Evolutionary conservation across 2,888 invertebrate genomes (phyloP).

Genomic region (Lasioglossum zephyrum): DNA sequence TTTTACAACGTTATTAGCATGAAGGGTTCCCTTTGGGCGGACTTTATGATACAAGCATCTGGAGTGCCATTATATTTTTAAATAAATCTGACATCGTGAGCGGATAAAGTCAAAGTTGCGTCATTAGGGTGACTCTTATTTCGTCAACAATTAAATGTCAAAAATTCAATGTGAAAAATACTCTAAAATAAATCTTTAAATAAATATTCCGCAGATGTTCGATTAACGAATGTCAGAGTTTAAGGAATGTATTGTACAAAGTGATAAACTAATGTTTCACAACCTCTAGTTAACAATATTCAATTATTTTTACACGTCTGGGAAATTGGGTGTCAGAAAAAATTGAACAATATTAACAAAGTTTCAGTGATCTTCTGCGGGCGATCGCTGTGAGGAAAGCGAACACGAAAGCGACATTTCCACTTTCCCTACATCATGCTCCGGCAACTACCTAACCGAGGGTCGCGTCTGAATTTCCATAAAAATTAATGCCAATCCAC

Average conservation of each 20-base stretch:
- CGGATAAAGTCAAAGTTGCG: not conserved
- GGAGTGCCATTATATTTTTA: not conserved
- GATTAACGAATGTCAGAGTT: not conserved
- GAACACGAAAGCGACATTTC: conserved; percentile 21
- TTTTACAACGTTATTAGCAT: not conserved
- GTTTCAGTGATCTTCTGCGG: not conserved
- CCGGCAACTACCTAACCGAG: conserved; percentile 22
- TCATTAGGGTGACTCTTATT: too few species aligned
- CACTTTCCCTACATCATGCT: conserved; percentile 32
- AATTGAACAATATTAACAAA: not conserved
- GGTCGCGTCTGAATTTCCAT: conserved; percentile 67
- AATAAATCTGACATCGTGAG: not conserved
- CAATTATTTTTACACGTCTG: not conserved
- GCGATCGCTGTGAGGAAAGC: not conserved
- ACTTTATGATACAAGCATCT: not conserved
- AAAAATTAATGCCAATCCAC: conserved; percentile 74
- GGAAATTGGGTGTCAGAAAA: not conserved
- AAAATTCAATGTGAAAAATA: too few species aligned
- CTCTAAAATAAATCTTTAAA: too few species aligned
- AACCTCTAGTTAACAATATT: not conserved
- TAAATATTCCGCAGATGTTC: not conserved
- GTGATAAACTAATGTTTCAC: not conserved
- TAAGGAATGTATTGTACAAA: not conserved
- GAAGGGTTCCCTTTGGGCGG: not conserved
- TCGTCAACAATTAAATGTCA: too few species aligned